A percentile compares a stretch with the other conserved stretches of the same genome.
phyloP scores from a whole-genome alignment of 2,113 vertebrate species.

The Notarius quadriscutis region DNA sequence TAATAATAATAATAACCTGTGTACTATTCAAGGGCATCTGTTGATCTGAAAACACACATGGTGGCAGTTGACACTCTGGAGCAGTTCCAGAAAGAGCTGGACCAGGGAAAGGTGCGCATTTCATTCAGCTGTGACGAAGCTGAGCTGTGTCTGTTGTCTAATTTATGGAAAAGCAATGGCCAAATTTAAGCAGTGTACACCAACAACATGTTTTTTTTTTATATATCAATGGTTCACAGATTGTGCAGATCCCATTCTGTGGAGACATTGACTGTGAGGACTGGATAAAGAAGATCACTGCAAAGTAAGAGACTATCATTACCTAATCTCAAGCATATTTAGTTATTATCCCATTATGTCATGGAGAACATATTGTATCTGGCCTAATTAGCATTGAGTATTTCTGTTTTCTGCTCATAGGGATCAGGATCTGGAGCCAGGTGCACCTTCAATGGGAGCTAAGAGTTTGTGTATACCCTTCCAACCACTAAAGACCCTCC shows the following conservation, averaged over 20 bases:
- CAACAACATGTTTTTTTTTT: neutral
- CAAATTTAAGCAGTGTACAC: neutral
- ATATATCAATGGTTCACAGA: slow-evolving; percentile 66
- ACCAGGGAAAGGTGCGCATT: slow-evolving; percentile 87
- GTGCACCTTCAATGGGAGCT: slow-evolving; percentile 96
- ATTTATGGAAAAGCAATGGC: neutral
- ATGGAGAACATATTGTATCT: neutral
- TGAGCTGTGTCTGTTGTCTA: neutral
- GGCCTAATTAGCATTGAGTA: neutral
- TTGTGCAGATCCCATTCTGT: slow-evolving; percentile 96
- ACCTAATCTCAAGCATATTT: neutral
- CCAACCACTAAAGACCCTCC: slow-evolving; percentile 81
- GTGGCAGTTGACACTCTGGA: slow-evolving; percentile 86
- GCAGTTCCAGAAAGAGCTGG: slow-evolving; percentile 88
- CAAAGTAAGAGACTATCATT: slow-evolving; percentile 76
- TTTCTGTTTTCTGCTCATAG: slow-evolving; percentile 56
- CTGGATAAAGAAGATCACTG: slow-evolving; percentile 96
- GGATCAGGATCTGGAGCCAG: slow-evolving; percentile 96
- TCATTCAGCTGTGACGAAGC: neutral
- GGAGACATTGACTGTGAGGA: slow-evolving; percentile 91
- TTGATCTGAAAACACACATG: slow-evolving; percentile 88
- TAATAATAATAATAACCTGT: neutral
- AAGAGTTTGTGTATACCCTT: slow-evolving; percentile 98
- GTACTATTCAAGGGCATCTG: slow-evolving; percentile 76
- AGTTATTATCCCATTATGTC: neutral